Conservation (phyloP, 2,797 vertebrate genomes). For the Sebastes oblongus region DNA sequence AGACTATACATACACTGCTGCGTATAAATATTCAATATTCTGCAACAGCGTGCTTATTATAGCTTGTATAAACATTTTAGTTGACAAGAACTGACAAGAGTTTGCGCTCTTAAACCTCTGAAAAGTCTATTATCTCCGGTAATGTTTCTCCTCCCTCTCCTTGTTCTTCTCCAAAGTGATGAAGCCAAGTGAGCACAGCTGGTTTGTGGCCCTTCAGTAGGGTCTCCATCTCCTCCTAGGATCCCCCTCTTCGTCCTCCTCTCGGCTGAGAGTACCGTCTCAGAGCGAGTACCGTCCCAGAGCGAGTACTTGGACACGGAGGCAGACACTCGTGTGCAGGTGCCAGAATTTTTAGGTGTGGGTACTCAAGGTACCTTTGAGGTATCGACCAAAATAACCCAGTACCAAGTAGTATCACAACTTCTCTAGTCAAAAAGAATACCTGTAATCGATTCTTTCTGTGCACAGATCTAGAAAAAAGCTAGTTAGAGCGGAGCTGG, state of each 20-base stretch:
- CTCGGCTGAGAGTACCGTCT: neutral
- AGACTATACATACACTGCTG: slow-evolving; percentile 34
- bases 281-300: neutral
- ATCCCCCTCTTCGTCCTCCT: neutral
- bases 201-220: slow-evolving; percentile 47
- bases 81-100: slow-evolving; percentile 19
- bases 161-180: slow-evolving; percentile 8
- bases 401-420: neutral
- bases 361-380: neutral
- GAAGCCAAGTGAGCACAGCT: slow-evolving; percentile 54
- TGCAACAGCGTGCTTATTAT: slow-evolving; percentile 8
- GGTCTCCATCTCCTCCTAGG: slow-evolving; percentile 16
- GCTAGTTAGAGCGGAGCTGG: no score
- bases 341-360: neutral
- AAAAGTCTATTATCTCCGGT: slow-evolving; percentile 22
- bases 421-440: neutral
- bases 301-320: neutral
- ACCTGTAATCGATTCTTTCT: rapidly evolving
- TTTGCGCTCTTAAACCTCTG: slow-evolving; percentile 24
- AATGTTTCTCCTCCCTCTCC: neutral
- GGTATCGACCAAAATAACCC: neutral
- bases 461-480: no score
- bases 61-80: slow-evolving; percentile 16
- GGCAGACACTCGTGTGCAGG: neutral
- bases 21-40: slow-evolving; percentile 31